A percentile compares a stretch with the other conserved stretches of the same genome.
Evolutionary conservation across 2,888 invertebrate species (phyloP).

Genomic region (Latrodectus hesperus): DNA sequence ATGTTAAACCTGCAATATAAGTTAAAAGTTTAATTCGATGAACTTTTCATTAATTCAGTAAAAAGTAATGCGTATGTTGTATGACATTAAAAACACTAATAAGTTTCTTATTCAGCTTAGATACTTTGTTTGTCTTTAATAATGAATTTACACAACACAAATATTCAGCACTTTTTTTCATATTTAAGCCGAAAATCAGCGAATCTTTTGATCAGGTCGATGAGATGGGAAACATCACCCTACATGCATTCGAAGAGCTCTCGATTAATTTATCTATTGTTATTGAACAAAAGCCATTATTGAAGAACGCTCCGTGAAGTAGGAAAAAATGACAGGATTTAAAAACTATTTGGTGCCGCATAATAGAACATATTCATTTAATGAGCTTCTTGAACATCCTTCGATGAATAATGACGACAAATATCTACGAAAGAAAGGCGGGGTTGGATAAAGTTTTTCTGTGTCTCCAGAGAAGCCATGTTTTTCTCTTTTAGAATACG

Average conservation of each 20-base stretch:
- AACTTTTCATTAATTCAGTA: too few species aligned
- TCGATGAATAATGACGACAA: constrained; percentile 44
- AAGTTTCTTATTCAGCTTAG: too few species aligned
- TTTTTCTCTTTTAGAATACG: constrained; percentile 13
- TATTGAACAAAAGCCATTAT: constrained; percentile 18
- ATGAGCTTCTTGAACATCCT: constrained; percentile 39
- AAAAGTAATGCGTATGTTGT: too few species aligned
- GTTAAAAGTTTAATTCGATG: too few species aligned
- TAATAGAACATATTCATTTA: constrained; percentile 36
- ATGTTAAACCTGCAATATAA: too few species aligned
- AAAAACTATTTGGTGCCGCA: constrained; percentile 43
- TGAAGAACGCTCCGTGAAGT: not conserved
- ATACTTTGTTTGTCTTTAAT: too few species aligned
- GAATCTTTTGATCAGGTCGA: not conserved
- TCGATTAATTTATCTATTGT: constrained; percentile 42
- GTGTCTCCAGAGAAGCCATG: constrained; percentile 20
- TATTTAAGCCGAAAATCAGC: too few species aligned
- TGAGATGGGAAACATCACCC: not conserved
- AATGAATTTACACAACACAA: too few species aligned
- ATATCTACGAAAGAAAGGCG: constrained; percentile 29
- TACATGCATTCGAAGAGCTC: not conserved
- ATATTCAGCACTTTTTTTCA: too few species aligned
- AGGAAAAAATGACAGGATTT: constrained; percentile 30
- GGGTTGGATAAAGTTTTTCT: constrained; percentile 29
- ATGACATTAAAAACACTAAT: too few species aligned